A percentile compares a stretch with the other conserved stretches of the same genome.
Conservation (phyloP, 2,113 vertebrate species). For the Trinectes maculatus region DNA sequence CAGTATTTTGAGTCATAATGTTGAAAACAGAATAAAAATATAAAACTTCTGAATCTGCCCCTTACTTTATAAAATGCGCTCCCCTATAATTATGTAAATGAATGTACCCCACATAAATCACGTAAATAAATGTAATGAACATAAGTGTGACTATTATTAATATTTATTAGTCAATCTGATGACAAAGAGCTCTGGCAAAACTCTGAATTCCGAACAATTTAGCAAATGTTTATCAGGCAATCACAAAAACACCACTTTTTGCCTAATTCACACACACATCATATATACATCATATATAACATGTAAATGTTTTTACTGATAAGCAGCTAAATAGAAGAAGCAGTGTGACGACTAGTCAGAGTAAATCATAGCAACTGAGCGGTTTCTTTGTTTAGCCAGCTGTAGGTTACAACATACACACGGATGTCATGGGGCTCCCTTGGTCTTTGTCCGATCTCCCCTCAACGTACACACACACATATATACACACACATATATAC, state of each 20-base stretch:
- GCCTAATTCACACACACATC: neutral
- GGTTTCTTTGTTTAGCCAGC: slow-evolving; percentile 84
- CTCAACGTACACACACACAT: slow-evolving; percentile 56
- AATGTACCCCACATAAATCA: neutral
- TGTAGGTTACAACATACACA: slow-evolving; percentile 79
- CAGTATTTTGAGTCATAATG: neutral
- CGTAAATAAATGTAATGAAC: slow-evolving; percentile 16
- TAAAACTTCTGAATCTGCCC: neutral
- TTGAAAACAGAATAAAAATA: neutral
- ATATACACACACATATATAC: neutral
- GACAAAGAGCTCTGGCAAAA: slow-evolving; percentile 71
- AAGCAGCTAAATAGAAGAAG: slow-evolving; percentile 43
- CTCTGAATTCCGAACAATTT: too few relatives aligned
- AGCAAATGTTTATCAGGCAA: slow-evolving; percentile 79
- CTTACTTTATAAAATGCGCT: neutral
- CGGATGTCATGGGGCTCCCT: slow-evolving; percentile 78
- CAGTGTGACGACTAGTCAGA: slow-evolving; percentile 41
- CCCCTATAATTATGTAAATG: slow-evolving; percentile 22
- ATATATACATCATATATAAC: slow-evolving; percentile 36
- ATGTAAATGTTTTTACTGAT: slow-evolving; percentile 43
- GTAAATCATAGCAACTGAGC: slow-evolving; percentile 63
- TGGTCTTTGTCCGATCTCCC: slow-evolving; percentile 81
- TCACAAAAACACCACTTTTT: slow-evolving; percentile 69
- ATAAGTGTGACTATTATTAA: slow-evolving; percentile 7
- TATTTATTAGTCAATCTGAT: slow-evolving; percentile 48